Conservation (phyloP, 2,888 invertebrate genomes). For the Sesia bembeciformis region DNA sequence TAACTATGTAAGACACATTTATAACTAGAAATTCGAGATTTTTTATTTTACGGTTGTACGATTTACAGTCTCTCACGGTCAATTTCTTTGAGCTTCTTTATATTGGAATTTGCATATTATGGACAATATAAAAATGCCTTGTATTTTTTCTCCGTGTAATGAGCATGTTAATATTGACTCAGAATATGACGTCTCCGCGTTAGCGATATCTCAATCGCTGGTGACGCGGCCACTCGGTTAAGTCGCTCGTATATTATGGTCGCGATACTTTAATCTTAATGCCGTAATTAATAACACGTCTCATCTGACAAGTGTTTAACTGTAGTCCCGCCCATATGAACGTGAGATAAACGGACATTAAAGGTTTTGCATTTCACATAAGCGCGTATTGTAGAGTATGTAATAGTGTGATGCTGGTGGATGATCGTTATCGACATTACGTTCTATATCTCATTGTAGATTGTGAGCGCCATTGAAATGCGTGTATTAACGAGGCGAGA, state of each 20-base stretch:
- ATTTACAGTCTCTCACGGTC: conserved; percentile 42
- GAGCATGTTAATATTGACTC: too few relatives aligned
- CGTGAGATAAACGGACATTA: conserved; percentile 1
- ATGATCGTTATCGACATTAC: conserved; percentile 1
- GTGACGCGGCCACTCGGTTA: conserved; percentile 18
- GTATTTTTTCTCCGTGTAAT: too few relatives aligned
- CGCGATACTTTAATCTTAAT: conserved; percentile 7
- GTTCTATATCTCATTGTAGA: conserved; percentile 18
- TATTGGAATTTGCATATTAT: conserved; percentile 40
- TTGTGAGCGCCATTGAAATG: conserved; percentile 31
- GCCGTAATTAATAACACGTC: conserved; percentile 13
- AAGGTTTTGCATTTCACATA: background rate
- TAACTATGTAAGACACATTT: conserved; percentile 41
- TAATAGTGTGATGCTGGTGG: background rate
- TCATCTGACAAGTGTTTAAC: conserved; percentile 15
- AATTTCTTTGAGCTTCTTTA: conserved; percentile 37
- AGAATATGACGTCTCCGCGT: background rate
- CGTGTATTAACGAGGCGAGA: conserved; percentile 41
- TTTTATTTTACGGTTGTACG: conserved; percentile 47
- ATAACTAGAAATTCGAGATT: conserved; percentile 41
- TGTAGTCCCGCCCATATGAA: conserved; percentile 10
- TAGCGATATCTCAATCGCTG: conserved; percentile 20
- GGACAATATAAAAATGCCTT: conserved; percentile 14
- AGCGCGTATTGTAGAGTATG: background rate
- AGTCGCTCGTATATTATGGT: conserved; percentile 13